Evolutionary conservation across 2,113 vertebrate species (phyloP), one percentile per base, ranked within the genome.

Genomic region (Procavia capensis): DNA sequence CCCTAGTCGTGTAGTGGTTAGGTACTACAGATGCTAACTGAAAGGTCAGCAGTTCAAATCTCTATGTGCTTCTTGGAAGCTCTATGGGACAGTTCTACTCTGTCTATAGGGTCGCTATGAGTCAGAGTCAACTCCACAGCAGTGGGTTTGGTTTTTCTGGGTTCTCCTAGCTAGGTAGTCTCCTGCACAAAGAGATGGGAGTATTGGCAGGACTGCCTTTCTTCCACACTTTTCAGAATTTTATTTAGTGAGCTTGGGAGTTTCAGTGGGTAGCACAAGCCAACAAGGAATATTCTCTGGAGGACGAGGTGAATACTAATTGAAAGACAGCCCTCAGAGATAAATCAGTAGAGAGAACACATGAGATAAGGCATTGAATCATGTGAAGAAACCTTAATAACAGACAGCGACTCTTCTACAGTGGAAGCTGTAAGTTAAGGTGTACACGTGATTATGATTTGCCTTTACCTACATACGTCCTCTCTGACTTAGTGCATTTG

Each of bases 261-360:
- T 3, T 57, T 54, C 63, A 11, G 10, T 75, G 10, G 78, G 34
- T 17, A 70, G 31, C 81, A 39, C 6, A 19, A 3, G 6, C 22
- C 78, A 75, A 1, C 22, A 29, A 84, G 47, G n/a, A 50, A 70
- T 91, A 63, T 9, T 89, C 86, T 80, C 14, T 68, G 20, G 7
- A 79, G 91, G 3, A 78, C 81, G 50, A 45, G 41, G 70, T 27
- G 66, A 90, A 86, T 43, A 45, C 3, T 39, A 63, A 9, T 2
- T 72, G 64, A 91, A 86, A 93, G 34, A 54, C 14, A 94, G 14
- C 2, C 45, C 93, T 91, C 2, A 8, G 36, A 61, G n/a, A 20
- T 6, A 88, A 92, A 64, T 63, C 16, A 50, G 7, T 11, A 68
- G 9, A 75, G n/a, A 89, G 20, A 45, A 84, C 63, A 16, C 31